Evolutionary conservation across 2,888 invertebrate genomes (phyloP), one percentile per base, ranked within the genome.

Genomic region (Drosophila maculinotata): DNA sequence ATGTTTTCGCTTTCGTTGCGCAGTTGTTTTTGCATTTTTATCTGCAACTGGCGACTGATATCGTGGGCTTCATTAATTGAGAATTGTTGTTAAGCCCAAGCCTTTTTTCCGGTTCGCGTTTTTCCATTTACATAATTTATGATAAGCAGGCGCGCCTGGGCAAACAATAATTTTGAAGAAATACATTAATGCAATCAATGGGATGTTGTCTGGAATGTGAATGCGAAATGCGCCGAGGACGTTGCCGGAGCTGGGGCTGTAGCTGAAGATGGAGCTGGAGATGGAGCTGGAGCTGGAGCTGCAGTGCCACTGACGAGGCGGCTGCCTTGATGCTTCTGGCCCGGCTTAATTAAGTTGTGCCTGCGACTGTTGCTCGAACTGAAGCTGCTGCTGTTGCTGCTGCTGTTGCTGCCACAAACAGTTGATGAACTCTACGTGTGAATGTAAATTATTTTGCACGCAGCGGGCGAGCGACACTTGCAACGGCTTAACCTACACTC

Each of bases 101-200:
- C 76, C 89, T 88, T 87, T 87, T 81, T 83, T 83, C 89, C 84
- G 87, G 68, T 76, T 83, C 71, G 69, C 87, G 76, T 82, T 82
- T 85, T 87, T 79, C 87, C 88, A 90, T 90, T 90, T 89, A 89
- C 90, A 90, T 90, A 90, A 90, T 89, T 90, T 90, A 90, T 89
- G 90, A 89, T 89, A 90, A 89, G 90, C 89, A 87, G 86, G 86
- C 89, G 89, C 86, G 89, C 86, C 79, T 87, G 90, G 78, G 79
- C 90, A 89, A 89, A 89, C 89, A 90, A 90, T 90, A 90, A 89
- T 90, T 89, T 90, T 88, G 88, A 89, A 90, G 90, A 86, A 89
- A 88, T 89, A 87, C 83, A 84, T 84, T 84, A 84, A 84, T 89
- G 89, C 88, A 84, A 84, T 84, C 83, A 84, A 84, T 87, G 82